Evolutionary conservation across 92 coral and sea anemone genomes (phyloP).

Genomic region (Zoanthus solanderi): DNA sequence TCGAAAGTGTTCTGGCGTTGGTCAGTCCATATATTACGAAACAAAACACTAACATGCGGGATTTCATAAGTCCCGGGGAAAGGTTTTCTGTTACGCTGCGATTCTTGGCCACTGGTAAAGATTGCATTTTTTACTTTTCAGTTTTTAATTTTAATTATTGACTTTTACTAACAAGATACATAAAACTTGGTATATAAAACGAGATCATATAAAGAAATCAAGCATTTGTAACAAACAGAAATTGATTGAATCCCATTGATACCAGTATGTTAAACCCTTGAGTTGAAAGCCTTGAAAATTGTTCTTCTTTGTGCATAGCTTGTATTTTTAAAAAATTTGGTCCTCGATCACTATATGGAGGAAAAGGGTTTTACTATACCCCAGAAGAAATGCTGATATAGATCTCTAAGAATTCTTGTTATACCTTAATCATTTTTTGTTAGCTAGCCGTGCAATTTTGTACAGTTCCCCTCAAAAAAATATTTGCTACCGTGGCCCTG

Average conservation of each 20-base stretch:
- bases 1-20: conserved; percentile 7
- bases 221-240: background rate
- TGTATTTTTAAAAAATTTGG: background rate
- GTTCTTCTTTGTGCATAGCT: background rate
- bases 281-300: background rate
- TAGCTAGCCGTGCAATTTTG: background rate
- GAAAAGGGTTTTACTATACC: background rate
- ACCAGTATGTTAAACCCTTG: background rate
- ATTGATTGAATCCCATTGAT: background rate
- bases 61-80: conserved; percentile 4
- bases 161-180: background rate
- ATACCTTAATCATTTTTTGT: background rate
- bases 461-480: conserved; percentile 4
- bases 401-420: conserved; percentile 2
- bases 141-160: background rate
- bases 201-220: background rate
- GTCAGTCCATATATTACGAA: background rate
- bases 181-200: background rate
- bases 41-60: conserved; percentile 13
- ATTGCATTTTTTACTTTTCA: background rate
- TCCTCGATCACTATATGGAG: background rate
- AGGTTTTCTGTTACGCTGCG: conserved; percentile 27
- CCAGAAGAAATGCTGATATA: background rate
- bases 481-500: conserved; percentile 6
- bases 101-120: conserved; percentile 35